Evolutionary conservation across 2,797 vertebrate genomes (phyloP).

Genomic region (Girardinus metallicus): DNA sequence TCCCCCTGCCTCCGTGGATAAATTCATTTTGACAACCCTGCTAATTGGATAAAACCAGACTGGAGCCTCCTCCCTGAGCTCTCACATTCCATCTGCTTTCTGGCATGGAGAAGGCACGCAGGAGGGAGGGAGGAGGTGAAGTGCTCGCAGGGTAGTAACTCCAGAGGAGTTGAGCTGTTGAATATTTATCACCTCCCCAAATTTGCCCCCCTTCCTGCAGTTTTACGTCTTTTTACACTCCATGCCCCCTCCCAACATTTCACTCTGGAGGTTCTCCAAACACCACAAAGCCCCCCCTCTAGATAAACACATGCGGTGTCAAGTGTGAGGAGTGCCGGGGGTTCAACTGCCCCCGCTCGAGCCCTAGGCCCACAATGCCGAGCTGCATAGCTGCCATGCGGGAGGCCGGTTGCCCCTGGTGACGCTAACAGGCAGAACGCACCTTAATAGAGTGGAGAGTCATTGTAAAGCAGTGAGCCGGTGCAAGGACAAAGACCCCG

Average conservation of each 20-base stretch:
- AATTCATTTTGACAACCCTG: conserved; percentile 99
- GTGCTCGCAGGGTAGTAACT: conserved; percentile 64
- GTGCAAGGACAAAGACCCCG: conserved; percentile 89
- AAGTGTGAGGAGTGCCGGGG: conserved; percentile 94
- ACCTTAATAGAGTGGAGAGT: conserved; percentile 99
- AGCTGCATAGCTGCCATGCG: conserved; percentile 95
- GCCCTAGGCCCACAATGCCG: conserved; percentile 88
- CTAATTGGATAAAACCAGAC: conserved; percentile 97
- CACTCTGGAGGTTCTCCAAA: conserved; percentile 78
- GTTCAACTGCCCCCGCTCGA: conserved; percentile 91
- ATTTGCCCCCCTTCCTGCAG: conserved; percentile 45
- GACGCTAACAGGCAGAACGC: conserved; percentile 99
- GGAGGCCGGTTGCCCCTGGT: conserved; percentile 96
- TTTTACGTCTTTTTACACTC: conserved; percentile 85
- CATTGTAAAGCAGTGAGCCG: conserved; percentile 99
- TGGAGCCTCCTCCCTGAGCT: conserved; percentile 84
- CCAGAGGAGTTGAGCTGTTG: conserved; percentile 82
- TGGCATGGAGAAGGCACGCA: conserved; percentile 74
- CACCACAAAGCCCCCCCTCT: conserved; percentile 85
- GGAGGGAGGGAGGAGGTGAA: conserved; percentile 45
- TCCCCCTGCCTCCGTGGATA: conserved; percentile 83
- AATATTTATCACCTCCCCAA: conserved; percentile 91
- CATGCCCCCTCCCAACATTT: conserved; percentile 57
- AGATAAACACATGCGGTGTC: conserved; percentile 99
- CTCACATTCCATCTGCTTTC: conserved; percentile 90